phyloP scores from a whole-genome alignment of 1,140 invertebrate species.

The Chrysomallon squamiferum region DNA sequence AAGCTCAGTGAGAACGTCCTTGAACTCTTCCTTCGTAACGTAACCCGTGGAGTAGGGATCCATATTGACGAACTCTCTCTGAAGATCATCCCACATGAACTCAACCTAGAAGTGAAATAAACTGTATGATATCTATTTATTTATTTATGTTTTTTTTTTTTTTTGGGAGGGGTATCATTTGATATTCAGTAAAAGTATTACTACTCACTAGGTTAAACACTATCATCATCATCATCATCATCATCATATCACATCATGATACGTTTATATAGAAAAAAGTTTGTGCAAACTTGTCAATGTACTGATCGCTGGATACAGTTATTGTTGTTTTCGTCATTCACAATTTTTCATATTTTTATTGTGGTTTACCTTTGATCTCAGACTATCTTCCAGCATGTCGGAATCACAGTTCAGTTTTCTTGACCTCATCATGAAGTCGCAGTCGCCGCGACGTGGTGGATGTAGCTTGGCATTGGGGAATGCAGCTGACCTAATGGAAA shows the following conservation, averaged over 20 bases:
- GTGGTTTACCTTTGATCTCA: conserved; percentile 58
- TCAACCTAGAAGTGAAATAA: conserved; percentile 49
- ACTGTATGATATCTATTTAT: too few species aligned
- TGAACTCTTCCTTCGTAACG: conserved; percentile 57
- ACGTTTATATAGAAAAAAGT: too few species aligned
- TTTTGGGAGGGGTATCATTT: too few species aligned
- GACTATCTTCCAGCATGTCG: conserved; percentile 60
- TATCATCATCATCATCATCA: too few species aligned
- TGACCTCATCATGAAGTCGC: conserved; percentile 61
- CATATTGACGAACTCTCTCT: conserved; percentile 61
- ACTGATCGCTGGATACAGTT: too few species aligned
- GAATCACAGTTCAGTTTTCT: conserved; percentile 60
- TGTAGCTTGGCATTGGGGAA: conserved; percentile 62
- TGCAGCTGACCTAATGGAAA: conserved; percentile 55
- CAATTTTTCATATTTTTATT: too few species aligned
- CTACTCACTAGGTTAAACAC: background rate
- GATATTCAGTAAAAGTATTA: too few species aligned
- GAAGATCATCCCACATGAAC: conserved; percentile 61
- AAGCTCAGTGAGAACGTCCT: conserved; percentile 58
- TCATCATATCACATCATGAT: too few species aligned
- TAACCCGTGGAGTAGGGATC: conserved; percentile 61
- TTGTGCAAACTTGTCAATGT: too few species aligned
- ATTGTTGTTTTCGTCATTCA: too few species aligned
- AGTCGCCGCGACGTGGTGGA: conserved; percentile 60
- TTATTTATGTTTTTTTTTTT: too few species aligned